Conservation (phyloP, 2,797 vertebrate species). For the Eospalax fontanierii region DNA sequence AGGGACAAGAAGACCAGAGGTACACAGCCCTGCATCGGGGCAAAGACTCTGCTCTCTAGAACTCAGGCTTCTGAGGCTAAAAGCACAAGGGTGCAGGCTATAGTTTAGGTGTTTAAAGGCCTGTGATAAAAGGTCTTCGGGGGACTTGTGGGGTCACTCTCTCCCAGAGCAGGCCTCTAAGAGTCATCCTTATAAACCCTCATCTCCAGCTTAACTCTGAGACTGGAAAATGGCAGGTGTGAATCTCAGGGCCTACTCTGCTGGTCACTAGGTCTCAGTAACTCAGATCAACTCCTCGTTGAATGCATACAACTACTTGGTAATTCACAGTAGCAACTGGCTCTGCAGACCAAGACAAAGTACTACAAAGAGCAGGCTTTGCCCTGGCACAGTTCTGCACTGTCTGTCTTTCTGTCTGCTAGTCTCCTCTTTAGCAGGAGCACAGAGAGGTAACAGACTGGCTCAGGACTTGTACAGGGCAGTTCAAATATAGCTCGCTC, state of each 20-base stretch:
- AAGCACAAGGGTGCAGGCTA: background rate
- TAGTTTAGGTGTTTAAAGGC: background rate
- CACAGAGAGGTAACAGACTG: background rate
- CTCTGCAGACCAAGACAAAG: background rate
- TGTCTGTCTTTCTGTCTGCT: background rate
- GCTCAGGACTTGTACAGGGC: background rate
- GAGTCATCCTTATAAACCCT: too few species aligned
- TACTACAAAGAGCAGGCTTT: background rate
- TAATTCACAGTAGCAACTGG: background rate
- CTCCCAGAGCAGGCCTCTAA: too few species aligned
- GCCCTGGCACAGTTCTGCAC: background rate
- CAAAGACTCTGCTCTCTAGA: background rate
- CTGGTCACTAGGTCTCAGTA: background rate
- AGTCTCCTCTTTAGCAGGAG: background rate
- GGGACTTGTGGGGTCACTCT: background rate
- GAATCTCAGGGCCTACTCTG: background rate
- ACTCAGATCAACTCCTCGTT: background rate
- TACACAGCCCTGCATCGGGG: background rate
- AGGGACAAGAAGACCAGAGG: background rate
- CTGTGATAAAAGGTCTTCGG: background rate
- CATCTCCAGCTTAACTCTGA: fast-evolving
- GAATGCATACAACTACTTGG: background rate
- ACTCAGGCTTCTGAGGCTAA: background rate
- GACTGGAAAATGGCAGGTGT: background rate
- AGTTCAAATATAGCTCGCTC: background rate